Base-by-base conservation (phyloP, 1,140 invertebrate species). In the Drosophila pseudoobscura region DNA sequence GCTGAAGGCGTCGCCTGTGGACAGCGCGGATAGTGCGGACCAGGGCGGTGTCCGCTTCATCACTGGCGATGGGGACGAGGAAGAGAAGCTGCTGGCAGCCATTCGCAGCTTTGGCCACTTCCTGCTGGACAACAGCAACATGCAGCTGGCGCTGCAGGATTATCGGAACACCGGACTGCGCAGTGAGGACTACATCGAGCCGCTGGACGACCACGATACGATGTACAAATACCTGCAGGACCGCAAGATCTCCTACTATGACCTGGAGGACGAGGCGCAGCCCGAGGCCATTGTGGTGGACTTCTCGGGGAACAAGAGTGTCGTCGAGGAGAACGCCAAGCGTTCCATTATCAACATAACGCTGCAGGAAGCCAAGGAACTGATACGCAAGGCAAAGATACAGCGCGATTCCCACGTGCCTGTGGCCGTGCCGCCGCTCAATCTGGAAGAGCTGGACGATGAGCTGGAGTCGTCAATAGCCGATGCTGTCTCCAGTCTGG, bases 231-330 rank as follows among this genome's bases (percentile, higher is more conserved):
- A 89, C 44, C 70, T 91, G 24, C 82, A 91, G 59, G 75, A 79
- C 57, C 53, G 61, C n/a, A 83, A 52, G 7, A 60, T 54, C 0
- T 60, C 53, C 0, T 79, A 80, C 51, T 72, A 63, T n/a, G 66
- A 80, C 7, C 50, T 85, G 2, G 65, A 47, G 11, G 60, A 87
- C n/a, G 79, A 54, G 6, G 46, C 53, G n/a, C 90, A 90, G 0
- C 87, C 92, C 4, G 93, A 93, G 66, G 89, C 92, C 45, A 92
- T 93, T 39, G 92, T 92, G 29, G 92, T 94, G 6, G 92, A 94
- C 43, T 93, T 94, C 54, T 92, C 92, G 1, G 76, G 93, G 0
- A 92, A 92, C 55, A 89, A 71, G 39, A 71, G 91, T 9, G 43
- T 90, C 7, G 68, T 90, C 15, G 78, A 91, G 46, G 82, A 85